Conservation (phyloP, 1,140 invertebrate genomes). For the Diabrotica undecimpunctata region DNA sequence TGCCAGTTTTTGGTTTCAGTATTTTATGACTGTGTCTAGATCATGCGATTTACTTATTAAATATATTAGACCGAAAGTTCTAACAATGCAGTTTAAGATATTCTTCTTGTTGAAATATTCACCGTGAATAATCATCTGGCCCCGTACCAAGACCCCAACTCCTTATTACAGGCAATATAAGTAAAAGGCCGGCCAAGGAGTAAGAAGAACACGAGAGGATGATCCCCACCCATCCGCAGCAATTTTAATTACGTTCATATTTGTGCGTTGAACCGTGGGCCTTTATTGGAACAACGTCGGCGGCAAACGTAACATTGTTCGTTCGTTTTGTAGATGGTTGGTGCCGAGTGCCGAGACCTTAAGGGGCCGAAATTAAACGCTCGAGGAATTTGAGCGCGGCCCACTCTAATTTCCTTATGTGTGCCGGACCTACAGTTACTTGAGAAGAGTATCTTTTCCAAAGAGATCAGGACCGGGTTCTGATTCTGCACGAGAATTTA, state of each 20-base stretch:
- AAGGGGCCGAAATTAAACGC: conserved; percentile 43
- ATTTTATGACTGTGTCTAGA: too few species aligned
- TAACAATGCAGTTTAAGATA: too few species aligned
- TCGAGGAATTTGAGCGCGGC: conserved; percentile 40
- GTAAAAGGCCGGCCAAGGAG: neutral
- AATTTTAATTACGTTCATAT: conserved; percentile 24
- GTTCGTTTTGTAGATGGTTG: conserved; percentile 2
- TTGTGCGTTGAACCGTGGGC: conserved; percentile 20
- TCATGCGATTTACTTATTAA: too few species aligned
- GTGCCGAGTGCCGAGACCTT: conserved; percentile 12
- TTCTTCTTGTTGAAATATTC: neutral
- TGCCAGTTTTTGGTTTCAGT: too few species aligned
- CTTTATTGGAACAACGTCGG: conserved; percentile 14
- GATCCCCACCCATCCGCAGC: conserved; percentile 6
- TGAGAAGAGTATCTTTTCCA: conserved; percentile 10
- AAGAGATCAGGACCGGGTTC: neutral
- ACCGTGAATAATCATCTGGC: conserved; percentile 11
- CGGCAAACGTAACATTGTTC: conserved; percentile 32
- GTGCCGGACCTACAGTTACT: conserved; percentile 37
- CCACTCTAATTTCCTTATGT: conserved; percentile 42
- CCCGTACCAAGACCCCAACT: conserved; percentile 7
- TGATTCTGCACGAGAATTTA: neutral
- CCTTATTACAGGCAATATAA: conserved; percentile 19
- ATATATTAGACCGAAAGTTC: too few species aligned
- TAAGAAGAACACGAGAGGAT: conserved; percentile 12